These are phyloP conservation scores for Drosophila setosimentum DNA, from an alignment of 2,888 invertebrate genomes.

Conservation along the genomic window DNA sequence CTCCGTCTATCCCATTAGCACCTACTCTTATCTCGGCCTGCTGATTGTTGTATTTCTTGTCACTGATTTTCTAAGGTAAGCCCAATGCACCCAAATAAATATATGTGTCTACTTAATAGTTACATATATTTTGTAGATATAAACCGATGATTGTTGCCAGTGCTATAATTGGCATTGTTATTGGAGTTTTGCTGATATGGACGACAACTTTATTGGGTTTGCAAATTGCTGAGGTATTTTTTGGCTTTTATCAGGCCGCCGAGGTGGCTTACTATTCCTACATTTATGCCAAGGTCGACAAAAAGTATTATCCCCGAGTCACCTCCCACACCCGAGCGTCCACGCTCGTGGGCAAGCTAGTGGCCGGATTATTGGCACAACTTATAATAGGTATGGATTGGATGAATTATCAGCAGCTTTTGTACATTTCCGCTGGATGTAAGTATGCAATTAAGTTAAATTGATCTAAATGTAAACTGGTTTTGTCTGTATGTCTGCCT, in stretches of 20 bases:
- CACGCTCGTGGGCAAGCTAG: constrained; percentile 88
- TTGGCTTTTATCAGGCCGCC: constrained; percentile 94
- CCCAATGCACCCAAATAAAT: background rate
- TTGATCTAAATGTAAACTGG: background rate
- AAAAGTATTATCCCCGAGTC: constrained; percentile 89
- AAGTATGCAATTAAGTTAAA: constrained; percentile 55
- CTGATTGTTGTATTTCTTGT: constrained; percentile 92
- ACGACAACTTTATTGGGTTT: constrained; percentile 90
- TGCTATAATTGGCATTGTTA: constrained; percentile 89
- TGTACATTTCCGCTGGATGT: constrained; percentile 89
- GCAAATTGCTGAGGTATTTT: constrained; percentile 89
- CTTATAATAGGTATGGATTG: constrained; percentile 87
- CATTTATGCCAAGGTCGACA: constrained; percentile 94
- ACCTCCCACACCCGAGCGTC: constrained; percentile 91
- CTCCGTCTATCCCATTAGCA: constrained; percentile 93
- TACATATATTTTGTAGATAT: constrained; percentile 86
- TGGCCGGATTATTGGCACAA: constrained; percentile 89
- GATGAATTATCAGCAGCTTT: constrained; percentile 88
- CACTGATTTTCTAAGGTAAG: constrained; percentile 89
- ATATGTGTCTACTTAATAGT: background rate
- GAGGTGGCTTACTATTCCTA: constrained; percentile 98
- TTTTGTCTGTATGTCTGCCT: background rate
- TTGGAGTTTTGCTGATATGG: constrained; percentile 92
- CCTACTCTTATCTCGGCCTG: constrained; percentile 92
- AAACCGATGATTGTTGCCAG: constrained; percentile 94